Evolutionary conservation across 2,113 vertebrate genomes (phyloP).

Genomic region (Herpailurus yagouaroundi): DNA sequence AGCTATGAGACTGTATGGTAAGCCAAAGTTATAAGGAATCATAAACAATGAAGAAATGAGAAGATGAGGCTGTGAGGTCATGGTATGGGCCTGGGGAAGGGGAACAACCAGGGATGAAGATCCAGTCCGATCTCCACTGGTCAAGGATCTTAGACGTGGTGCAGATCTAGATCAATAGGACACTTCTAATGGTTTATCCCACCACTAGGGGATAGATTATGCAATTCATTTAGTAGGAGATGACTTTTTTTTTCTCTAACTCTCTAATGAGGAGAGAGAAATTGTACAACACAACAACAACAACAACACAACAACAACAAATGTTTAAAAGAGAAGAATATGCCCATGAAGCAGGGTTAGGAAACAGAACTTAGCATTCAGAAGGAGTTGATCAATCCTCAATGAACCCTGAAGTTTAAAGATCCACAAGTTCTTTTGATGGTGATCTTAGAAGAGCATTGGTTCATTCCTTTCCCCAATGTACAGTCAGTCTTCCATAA

Average conservation of each 20-base stretch:
- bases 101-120: background rate
- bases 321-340: background rate
- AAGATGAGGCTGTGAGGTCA: background rate
- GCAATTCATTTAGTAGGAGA: background rate
- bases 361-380: background rate
- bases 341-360: background rate
- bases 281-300: background rate
- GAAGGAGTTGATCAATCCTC: background rate
- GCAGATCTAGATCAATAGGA: background rate
- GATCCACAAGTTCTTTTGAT: background rate
- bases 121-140: background rate
- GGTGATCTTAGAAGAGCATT: background rate
- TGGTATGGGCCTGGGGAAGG: fast-evolving
- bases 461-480: background rate
- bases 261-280: background rate
- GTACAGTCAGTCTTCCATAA: background rate
- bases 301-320: background rate
- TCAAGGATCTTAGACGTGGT: background rate
- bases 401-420: background rate
- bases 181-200: background rate
- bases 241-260: background rate
- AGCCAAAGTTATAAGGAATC: background rate
- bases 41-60: background rate
- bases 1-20: background rate
- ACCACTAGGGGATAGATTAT: background rate